Base-by-base conservation (phyloP, 1,140 invertebrate species). In the Delia radicum region DNA sequence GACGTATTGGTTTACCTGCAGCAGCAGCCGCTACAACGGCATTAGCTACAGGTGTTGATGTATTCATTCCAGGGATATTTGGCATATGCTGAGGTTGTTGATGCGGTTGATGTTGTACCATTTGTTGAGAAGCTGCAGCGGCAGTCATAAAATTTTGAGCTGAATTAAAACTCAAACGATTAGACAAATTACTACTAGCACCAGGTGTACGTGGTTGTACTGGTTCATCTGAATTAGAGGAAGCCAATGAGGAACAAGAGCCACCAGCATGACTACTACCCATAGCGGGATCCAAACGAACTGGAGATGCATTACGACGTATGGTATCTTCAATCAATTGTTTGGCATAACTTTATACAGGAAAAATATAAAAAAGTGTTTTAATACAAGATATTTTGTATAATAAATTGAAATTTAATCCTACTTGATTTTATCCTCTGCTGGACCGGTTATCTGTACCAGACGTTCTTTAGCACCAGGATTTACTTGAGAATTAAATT, bases 281-380 rank as follows among this genome's bases (percentile, higher is more conserved):
- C 83, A 85, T 85, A 79, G 83, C 87, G 37, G 88, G 89, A 78
- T 92, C 91, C 74, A 92, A 85, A 80, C 94, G 90, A 74, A 96
- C 93, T 62, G 95, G 95, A 28, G 95, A 96, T 76, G 95, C 94
- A 88, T 97, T 97, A 82, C 95, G 91, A 79, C 94, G 90, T 76
- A 97, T 97, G 55, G 95, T 96, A 84, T 96, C 94, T 87, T 96
- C 95, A 81, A 97, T 97, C 81, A 96, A 87, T 86, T 95, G 92
- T 86, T 95, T 96, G 18, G 95, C 95, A 86, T 94, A 93, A 80
- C 95, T 96, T 80, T 24, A 84, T 83, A 29, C 29, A 67, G 63
- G 27, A 4, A 73, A 67, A 76, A 33, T 31, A 29, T 33, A 74
- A 21, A 48, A 73, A 65, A 69, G 6, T 65, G 67, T 12, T 15